Base-by-base conservation (phyloP, 1,140 invertebrate species). In the Drosophila melanica region DNA sequence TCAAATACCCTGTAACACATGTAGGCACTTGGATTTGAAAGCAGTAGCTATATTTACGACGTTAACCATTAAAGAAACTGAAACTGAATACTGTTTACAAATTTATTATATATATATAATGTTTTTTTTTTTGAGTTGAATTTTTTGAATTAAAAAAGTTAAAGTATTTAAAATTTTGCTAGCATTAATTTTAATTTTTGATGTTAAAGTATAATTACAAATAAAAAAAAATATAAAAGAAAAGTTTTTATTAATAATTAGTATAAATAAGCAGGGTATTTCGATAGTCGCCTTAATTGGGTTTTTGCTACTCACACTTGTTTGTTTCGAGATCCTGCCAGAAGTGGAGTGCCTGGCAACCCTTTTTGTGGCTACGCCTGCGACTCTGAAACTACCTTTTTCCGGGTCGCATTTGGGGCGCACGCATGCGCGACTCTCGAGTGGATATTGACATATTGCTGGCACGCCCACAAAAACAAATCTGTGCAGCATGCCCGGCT, bases 401-500 rank as follows among this genome's bases (percentile, higher is more conserved):
- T 72, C 33, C 42, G 50, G 58, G n/a, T n/a, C n/a, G 18, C 62
- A 55, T 66, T 66, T 77, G 42, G 39, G 44, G 47, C 51, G 63
- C 35, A 60, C 81, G 77, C 81, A 72, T 81, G 67, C 70, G 70
- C 51, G 60, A 54, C 70, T 72, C 50, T 79, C 58, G 79, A 87
- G 79, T 73, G 81, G 72, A 64, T 73, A 68, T 82, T 87, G 82
- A 87, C 82, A 87, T 79, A 87, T 87, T 87, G 84, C 64, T 74
- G 79, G 72, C 76, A 79, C 82, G 84, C 84, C 82, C 84, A 65
- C 82, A 87, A 71, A 82, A 71, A 79, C 77, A 86, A 85, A 85
- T 81, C 77, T 73, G 48, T 67, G 18, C 18, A 2, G 18, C 18
- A 18, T 18, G 18, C 18, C 18, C 18, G 18, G 18, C 20, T 23